Evolutionary conservation across 2,888 invertebrate genomes (phyloP).

Genomic region (Melinopterus prodromus): DNA sequence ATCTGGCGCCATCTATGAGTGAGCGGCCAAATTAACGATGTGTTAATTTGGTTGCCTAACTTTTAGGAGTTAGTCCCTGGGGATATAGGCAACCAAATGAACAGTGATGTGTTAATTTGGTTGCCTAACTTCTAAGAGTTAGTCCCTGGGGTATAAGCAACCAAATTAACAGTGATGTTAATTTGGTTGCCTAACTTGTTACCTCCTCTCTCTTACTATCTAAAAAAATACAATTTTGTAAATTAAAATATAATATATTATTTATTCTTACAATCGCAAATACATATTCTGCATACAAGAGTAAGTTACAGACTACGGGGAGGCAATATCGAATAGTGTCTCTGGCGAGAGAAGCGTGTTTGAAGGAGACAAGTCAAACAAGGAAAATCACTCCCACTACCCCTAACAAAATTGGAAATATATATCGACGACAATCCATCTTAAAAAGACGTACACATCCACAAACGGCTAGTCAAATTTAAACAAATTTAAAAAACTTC

Average conservation of each 20-base stretch:
- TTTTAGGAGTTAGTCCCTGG: too few relatives aligned
- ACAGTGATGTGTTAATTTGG: too few relatives aligned
- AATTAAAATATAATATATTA: background rate
- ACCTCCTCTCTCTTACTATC: too few relatives aligned
- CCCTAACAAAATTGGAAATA: background rate
- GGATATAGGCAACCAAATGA: too few relatives aligned
- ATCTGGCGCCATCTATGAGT: too few relatives aligned
- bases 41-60: too few relatives aligned
- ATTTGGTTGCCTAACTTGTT: too few relatives aligned
- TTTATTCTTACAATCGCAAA: background rate
- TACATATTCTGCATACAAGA: background rate
- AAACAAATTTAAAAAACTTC: background rate
- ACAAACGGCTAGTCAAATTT: background rate
- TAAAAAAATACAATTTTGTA: background rate
- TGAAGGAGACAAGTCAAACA: background rate
- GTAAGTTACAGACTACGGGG: background rate
- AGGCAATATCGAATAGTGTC: background rate
- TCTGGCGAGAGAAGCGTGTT: background rate
- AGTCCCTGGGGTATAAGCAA: too few relatives aligned
- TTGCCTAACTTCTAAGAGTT: too few relatives aligned
- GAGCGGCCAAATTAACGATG: too few relatives aligned
- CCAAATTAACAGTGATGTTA: too few relatives aligned
- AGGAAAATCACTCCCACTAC: background rate
- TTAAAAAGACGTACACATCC: slow-evolving; percentile 4
- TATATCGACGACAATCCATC: background rate